Base-by-base conservation (phyloP, 2,113 vertebrate species). In the Antidorcas marsupialis region DNA sequence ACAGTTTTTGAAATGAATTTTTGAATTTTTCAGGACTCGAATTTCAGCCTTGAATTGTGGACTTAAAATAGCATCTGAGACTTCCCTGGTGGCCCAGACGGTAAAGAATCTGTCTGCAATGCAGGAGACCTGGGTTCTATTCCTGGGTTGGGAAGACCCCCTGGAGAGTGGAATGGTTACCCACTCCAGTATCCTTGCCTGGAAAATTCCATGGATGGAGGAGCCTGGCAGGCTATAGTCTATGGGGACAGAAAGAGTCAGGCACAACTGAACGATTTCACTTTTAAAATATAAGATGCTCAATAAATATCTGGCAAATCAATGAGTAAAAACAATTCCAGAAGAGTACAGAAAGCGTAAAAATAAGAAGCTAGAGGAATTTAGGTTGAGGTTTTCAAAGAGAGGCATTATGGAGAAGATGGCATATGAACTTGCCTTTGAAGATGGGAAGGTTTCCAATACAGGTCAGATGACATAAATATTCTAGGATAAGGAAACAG, bases 371-470 rank as follows among this genome's bases (percentile, higher is more conserved):
- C 17, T 87, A 64, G n/a, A 74, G 39, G 15, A 86, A 59, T 23
- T 89, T 57, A 82, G 39, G n/a, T 53, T 78, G 57, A 93, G 15
- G 39, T 45, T 90, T 71, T 21, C 57, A 71, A 60, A 87, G 43
- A 86, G 83, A 95, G 45, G 43, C 21, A n/a, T 93, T 74, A 57
- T 21, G 27, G 50, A 89, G 25, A 92, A 67, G 52, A 83, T 39
- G 33, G 36, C 5, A 83, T 79, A 79, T 87, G 81, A 88, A 52
- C 33, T 84, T 93, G 89, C 36, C 85, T 92, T 59, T 60, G 86
- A 89, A 90, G 62, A 92, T 50, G 50, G 36, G 45, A 96, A 50
- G n/a, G 12, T 93, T 97, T 95, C 43, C 82, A 59, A 81, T 39
- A 43, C 15, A 60, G 39, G 2, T 8, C 19, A 87, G 74, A 60